A percentile compares a stretch with the other conserved stretches of the same genome.
phyloP scores from a whole-genome alignment of 2,797 vertebrate species.

The Malacoraja senta region DNA sequence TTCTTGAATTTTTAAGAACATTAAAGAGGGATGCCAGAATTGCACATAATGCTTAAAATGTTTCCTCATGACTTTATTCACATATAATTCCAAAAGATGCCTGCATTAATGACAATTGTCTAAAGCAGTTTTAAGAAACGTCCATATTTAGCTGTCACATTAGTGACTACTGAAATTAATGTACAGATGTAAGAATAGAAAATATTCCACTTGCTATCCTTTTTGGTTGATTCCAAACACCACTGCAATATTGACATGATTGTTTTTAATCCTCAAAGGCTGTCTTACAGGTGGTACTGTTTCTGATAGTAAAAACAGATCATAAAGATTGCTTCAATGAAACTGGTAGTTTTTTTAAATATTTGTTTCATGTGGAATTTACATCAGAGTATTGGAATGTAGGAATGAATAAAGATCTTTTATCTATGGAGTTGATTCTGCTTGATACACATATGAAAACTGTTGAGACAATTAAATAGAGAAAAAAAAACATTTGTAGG shows the following conservation, averaged over 20 bases:
- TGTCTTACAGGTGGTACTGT: background rate
- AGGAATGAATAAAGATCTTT: slow-evolving; percentile 13
- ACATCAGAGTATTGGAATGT: background rate
- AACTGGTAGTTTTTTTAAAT: background rate
- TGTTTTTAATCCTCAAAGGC: slow-evolving; percentile 19
- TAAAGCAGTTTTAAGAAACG: background rate
- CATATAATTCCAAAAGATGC: background rate
- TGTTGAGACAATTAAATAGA: slow-evolving; percentile 7
- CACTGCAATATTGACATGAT: background rate
- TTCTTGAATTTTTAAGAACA: background rate
- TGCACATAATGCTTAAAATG: background rate
- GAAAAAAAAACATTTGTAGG: slow-evolving; percentile 1
- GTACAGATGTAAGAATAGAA: background rate
- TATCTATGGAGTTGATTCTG: background rate
- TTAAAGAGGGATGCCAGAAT: background rate
- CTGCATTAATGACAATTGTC: background rate
- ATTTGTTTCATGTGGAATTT: background rate
- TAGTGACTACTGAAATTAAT: background rate
- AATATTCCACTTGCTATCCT: background rate
- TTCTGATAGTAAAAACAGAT: background rate
- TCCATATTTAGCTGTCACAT: background rate
- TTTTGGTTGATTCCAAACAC: slow-evolving; percentile 1
- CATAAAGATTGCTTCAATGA: slow-evolving; percentile 16
- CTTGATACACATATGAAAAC: background rate
- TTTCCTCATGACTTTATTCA: background rate